Percentiles rank a stretch among this genome's conserved stretches.
Conservation (phyloP, 2,888 invertebrate species). For the Rhogogaster chlorosoma region DNA sequence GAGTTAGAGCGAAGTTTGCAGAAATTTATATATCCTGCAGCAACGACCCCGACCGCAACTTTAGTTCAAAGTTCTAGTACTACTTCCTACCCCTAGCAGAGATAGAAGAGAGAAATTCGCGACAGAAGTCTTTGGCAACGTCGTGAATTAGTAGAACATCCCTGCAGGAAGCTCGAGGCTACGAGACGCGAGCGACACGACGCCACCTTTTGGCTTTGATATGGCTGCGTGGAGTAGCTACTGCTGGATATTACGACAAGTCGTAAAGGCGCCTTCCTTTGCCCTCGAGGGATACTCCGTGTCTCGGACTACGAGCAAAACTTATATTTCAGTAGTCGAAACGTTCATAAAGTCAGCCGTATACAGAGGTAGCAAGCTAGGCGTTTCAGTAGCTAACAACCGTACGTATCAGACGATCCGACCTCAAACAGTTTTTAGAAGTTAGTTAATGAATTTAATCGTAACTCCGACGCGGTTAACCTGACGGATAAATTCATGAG, state of each 20-base stretch:
- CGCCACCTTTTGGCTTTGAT: conserved; percentile 18
- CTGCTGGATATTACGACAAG: conserved; percentile 35
- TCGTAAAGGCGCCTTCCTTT: conserved; percentile 2
- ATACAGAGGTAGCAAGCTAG: background rate
- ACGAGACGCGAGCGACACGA: background rate
- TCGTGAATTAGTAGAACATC: conserved; percentile 9
- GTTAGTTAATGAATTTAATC: background rate
- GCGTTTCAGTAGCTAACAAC: conserved; percentile 28
- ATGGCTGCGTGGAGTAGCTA: background rate
- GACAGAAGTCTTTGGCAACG: conserved; percentile 14
- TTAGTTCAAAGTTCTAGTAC: conserved; percentile 9
- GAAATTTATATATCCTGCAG: conserved; percentile 6
- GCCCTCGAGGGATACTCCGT: background rate
- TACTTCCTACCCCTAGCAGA: background rate
- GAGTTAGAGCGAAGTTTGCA: conserved; percentile 7
- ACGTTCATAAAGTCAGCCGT: conserved; percentile 6
- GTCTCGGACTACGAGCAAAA: conserved; percentile 13
- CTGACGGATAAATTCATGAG: background rate
- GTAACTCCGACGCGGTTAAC: background rate
- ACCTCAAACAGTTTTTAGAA: background rate
- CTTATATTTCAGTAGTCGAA: conserved; percentile 24
- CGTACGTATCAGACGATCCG: conserved; percentile 14
- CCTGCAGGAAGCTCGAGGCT: conserved; percentile 8
- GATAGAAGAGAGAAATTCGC: background rate
- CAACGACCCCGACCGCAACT: background rate